Conservation (phyloP, 2,888 invertebrate species). For the Shargacucullia verbasci region DNA sequence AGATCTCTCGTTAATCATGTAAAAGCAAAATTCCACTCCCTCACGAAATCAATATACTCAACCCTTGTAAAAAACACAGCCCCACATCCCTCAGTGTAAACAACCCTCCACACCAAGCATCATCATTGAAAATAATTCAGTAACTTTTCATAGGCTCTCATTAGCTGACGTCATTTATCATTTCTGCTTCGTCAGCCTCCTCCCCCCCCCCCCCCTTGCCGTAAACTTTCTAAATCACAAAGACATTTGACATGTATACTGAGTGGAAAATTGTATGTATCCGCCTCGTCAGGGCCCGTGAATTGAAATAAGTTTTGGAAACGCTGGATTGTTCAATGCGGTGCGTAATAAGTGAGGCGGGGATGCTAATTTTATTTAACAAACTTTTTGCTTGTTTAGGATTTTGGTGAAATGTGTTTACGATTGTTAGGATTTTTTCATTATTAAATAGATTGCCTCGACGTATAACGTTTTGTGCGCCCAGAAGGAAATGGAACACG, state of each 20-base stretch:
- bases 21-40: too few relatives aligned
- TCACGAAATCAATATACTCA: too few relatives aligned
- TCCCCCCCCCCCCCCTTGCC: slow-evolving; percentile 10
- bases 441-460: too few relatives aligned
- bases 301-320: slow-evolving; percentile 50
- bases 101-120: slow-evolving; percentile 41
- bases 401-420: slow-evolving; percentile 3
- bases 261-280: slow-evolving; percentile 62
- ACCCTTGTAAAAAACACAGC: slow-evolving; percentile 11
- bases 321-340: slow-evolving; percentile 40
- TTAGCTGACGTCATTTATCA: slow-evolving; percentile 67
- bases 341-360: slow-evolving; percentile 41
- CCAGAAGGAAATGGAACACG: too few relatives aligned
- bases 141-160: slow-evolving; percentile 68
- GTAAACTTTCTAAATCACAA: slow-evolving; percentile 58
- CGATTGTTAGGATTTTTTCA: too few relatives aligned
- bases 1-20: too few relatives aligned
- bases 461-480: too few relatives aligned
- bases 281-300: slow-evolving; percentile 52
- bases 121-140: slow-evolving; percentile 68
- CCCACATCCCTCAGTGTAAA: slow-evolving; percentile 20
- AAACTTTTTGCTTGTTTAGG: slow-evolving; percentile 25
- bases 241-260: slow-evolving; percentile 64
- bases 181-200: slow-evolving; percentile 50
- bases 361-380: slow-evolving; percentile 36